Percentiles rank a stretch among this genome's conserved stretches.
Evolutionary conservation across 2,113 vertebrate species (phyloP).

Genomic region (Sphaerodactylus townsendi): DNA sequence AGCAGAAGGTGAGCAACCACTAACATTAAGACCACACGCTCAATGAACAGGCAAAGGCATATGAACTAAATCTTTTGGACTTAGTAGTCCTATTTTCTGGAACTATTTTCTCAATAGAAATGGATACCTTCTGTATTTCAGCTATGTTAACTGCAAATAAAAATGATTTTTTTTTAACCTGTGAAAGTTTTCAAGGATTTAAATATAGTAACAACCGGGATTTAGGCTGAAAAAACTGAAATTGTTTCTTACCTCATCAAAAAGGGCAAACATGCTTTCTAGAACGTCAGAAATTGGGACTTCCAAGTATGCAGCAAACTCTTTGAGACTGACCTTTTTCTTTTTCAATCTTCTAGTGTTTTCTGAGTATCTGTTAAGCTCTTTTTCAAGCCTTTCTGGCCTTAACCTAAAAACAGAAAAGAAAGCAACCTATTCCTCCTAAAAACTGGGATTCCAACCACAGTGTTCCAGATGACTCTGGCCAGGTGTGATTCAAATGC

Average conservation of each 20-base stretch:
- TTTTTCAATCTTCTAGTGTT: conserved; percentile 76
- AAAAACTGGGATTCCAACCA: no score
- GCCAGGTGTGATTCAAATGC: no score
- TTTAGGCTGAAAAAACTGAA: neutral
- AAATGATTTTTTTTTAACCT: neutral
- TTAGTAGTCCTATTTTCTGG: neutral
- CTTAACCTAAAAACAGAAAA: conserved; percentile 78
- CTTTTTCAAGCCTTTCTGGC: conserved; percentile 82
- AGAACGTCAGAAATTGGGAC: conserved; percentile 83
- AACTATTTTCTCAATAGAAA: neutral
- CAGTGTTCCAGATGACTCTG: no score
- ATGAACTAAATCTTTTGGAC: neutral
- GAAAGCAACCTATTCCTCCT: neutral
- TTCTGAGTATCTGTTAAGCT: conserved; percentile 81
- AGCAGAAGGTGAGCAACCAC: neutral
- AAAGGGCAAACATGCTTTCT: conserved; percentile 88
- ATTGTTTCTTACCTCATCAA: conserved; percentile 85
- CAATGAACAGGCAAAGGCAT: neutral
- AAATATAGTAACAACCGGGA: neutral
- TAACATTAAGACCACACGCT: neutral
- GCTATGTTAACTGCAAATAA: neutral
- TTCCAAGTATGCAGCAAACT: conserved; percentile 85
- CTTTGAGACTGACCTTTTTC: conserved; percentile 73
- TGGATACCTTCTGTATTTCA: neutral
- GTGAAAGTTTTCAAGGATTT: neutral